Percentiles rank a stretch among this genome's conserved stretches.
These are phyloP conservation scores for Grus americana DNA, from an alignment of 2,113 vertebrate genomes.

Conservation along the genomic window DNA sequence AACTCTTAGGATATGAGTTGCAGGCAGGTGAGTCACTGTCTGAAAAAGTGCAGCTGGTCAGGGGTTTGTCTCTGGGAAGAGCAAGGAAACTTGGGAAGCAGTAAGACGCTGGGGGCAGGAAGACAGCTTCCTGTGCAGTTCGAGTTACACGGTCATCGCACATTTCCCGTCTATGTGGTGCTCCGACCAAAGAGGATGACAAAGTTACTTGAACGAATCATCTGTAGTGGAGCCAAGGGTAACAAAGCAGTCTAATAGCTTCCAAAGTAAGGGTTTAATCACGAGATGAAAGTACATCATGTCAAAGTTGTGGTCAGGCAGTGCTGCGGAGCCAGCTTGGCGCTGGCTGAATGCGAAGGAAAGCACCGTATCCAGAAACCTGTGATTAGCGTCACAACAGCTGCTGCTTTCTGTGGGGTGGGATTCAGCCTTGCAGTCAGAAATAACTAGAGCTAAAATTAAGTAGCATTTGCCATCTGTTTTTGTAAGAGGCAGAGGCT, in stretches of 20 bases:
- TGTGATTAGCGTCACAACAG: background rate
- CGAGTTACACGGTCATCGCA: rapidly evolving
- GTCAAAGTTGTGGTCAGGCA: background rate
- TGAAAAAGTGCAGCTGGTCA: background rate
- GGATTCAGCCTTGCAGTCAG: background rate
- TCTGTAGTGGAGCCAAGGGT: background rate
- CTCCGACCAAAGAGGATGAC: background rate
- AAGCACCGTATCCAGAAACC: background rate
- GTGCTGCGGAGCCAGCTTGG: background rate
- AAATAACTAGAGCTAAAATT: slow-evolving; percentile 67
- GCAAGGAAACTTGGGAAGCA: background rate
- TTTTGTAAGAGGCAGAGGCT: background rate
- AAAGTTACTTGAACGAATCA: background rate
- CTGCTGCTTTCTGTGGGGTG: slow-evolving; percentile 8
- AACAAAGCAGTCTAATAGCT: background rate
- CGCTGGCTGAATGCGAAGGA: background rate
- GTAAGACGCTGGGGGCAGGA: background rate
- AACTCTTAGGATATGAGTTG: background rate
- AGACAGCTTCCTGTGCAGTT: background rate
- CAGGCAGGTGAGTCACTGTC: background rate
- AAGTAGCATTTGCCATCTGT: slow-evolving; percentile 28
- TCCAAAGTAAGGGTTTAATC: background rate
- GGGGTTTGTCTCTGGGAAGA: background rate
- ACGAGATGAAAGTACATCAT: background rate
- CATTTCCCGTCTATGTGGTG: background rate